A percentile compares a stretch with the other conserved stretches of the same genome.
Evolutionary conservation across 2,113 vertebrate species (phyloP).

Genomic region (Canis aureus): DNA sequence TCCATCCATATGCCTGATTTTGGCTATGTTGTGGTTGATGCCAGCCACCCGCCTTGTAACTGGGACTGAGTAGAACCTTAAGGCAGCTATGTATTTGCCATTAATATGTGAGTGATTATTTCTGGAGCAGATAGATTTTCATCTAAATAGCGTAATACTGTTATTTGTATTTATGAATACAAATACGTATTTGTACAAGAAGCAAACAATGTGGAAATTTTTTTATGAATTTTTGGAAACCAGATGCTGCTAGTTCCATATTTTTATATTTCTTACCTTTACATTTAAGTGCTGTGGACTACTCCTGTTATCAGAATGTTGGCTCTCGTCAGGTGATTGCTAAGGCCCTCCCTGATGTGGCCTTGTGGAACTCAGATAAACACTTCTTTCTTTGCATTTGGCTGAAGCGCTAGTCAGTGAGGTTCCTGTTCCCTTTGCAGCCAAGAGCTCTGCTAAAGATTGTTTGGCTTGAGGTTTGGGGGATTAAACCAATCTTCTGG

Average conservation of each 20-base stretch:
- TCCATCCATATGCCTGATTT: background rate
- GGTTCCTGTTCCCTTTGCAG: conserved; percentile 34
- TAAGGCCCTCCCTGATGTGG: background rate
- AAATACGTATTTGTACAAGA: too few relatives aligned
- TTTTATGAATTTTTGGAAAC: conserved; percentile 18
- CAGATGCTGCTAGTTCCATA: background rate
- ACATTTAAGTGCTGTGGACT: background rate
- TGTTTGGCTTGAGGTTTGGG: conserved; percentile 44
- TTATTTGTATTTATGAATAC: conserved; percentile 24
- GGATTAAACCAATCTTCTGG: background rate
- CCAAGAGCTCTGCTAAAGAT: background rate
- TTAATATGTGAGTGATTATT: background rate
- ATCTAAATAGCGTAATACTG: background rate
- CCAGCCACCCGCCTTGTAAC: background rate
- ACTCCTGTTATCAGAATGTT: background rate
- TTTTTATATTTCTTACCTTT: conserved; percentile 10
- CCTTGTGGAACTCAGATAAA: background rate
- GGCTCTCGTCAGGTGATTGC: background rate
- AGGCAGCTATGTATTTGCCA: background rate
- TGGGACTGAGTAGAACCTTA: background rate
- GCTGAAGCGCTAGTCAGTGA: background rate
- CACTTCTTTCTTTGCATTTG: conserved; percentile 9
- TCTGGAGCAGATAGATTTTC: background rate
- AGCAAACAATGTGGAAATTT: background rate
- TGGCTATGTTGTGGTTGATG: background rate